phyloP scores from a whole-genome alignment of 23 tunicate species.

The Oikopleura vanhoeffeni region DNA sequence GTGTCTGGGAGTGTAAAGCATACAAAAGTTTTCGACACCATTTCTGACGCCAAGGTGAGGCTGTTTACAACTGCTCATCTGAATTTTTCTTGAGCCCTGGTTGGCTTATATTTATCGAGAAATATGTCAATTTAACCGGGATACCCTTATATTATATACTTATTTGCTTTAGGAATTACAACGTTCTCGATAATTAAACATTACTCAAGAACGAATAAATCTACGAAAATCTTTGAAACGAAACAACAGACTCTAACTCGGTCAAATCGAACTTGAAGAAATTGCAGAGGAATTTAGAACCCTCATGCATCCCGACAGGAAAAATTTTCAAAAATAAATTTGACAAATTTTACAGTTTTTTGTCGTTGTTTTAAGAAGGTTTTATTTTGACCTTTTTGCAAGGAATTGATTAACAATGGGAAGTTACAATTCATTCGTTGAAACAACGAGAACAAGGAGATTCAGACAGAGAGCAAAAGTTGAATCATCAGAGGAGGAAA shows the following conservation, averaged over 20 bases:
- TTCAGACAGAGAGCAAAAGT: too few relatives aligned
- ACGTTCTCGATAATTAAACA: slow-evolving; percentile 41
- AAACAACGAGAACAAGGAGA: slow-evolving; percentile 40
- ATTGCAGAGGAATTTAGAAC: slow-evolving; percentile 88
- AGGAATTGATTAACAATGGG: slow-evolving; percentile 68
- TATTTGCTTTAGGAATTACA: slow-evolving; percentile 20
- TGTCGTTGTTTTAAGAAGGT: too few relatives aligned
- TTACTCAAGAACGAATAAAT: slow-evolving; percentile 67
- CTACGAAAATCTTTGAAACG: slow-evolving; percentile 53
- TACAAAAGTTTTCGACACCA: too few relatives aligned
- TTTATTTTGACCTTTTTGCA: too few relatives aligned
- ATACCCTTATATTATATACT: neutral
- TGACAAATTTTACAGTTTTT: too few relatives aligned
- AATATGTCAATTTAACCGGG: too few relatives aligned
- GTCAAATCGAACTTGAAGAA: slow-evolving; percentile 81
- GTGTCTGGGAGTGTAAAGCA: too few relatives aligned
- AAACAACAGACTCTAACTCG: slow-evolving; percentile 77
- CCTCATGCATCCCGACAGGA: slow-evolving; percentile 41
- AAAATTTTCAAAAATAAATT: too few relatives aligned
- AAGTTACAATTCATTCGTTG: slow-evolving; percentile 71
- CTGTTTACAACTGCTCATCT: too few relatives aligned
- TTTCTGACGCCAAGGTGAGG: too few relatives aligned
- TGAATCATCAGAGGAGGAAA: slow-evolving; percentile 39
- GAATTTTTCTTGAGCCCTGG: too few relatives aligned
- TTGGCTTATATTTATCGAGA: too few relatives aligned